These are phyloP conservation scores for Premnoplex brunnescens DNA, from an alignment of 2,797 vertebrate genomes.

Conservation along the genomic window DNA sequence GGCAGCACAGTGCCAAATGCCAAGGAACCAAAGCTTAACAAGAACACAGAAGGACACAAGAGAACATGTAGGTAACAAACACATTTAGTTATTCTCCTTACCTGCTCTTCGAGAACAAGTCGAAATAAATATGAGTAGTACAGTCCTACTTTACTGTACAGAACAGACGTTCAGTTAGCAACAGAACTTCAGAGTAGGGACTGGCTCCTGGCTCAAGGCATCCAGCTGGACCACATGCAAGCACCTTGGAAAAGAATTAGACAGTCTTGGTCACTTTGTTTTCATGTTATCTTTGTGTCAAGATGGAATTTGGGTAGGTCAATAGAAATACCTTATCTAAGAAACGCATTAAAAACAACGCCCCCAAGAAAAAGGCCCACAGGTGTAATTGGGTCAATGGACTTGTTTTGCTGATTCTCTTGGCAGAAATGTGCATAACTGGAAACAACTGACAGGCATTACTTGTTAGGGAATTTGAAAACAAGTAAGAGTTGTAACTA, in stretches of 20 bases:
- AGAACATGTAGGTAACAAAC: not conserved
- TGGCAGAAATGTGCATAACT: not conserved
- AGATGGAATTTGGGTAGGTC: not conserved
- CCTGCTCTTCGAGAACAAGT: not conserved
- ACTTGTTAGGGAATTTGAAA: not conserved
- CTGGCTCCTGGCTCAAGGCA: not conserved
- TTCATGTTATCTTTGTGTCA: not conserved
- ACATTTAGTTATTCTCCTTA: not conserved
- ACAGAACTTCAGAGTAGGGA: not conserved
- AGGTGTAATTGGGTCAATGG: not conserved
- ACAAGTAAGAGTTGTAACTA: not conserved
- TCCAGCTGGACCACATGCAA: not conserved
- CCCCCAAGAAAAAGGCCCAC: accelerated
- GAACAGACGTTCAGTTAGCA: not conserved
- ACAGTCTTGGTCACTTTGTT: not conserved
- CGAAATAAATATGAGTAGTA: not conserved
- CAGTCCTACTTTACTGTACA: not conserved
- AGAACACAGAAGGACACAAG: not conserved
- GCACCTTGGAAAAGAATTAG: not conserved
- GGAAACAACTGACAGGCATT: not conserved
- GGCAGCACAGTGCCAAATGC: not conserved
- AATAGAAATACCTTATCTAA: not conserved
- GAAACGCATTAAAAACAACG: not conserved
- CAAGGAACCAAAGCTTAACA: not conserved
- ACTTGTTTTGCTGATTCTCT: not conserved